Conservation (phyloP, 2,113 vertebrate genomes). For the Pygathrix nemaeus region DNA sequence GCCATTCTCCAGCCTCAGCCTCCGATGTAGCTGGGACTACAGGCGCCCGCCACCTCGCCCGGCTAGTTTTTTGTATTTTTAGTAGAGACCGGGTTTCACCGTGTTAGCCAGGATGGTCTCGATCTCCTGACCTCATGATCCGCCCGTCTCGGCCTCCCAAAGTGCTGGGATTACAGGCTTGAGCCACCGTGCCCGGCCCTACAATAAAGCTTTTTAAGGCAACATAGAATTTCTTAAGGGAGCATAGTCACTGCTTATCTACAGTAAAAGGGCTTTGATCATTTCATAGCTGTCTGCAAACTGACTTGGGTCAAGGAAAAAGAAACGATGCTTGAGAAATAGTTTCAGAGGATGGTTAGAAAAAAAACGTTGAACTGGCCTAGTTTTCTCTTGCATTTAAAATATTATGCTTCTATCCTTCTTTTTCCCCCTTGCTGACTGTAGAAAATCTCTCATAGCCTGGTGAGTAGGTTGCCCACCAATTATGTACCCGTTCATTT, state of each 20-base stretch:
- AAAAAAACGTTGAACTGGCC: constrained; percentile 61
- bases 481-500: constrained; percentile 73
- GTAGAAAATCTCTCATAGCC: constrained; percentile 96
- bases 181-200: not conserved
- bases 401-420: constrained; percentile 82
- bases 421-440: constrained; percentile 87
- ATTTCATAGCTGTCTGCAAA: constrained; percentile 38
- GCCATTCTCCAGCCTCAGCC: too few relatives aligned
- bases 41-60: too few relatives aligned
- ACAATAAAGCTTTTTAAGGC: not conserved
- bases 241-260: constrained; percentile 34
- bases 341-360: constrained; percentile 43
- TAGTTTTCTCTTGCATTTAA: constrained; percentile 81
- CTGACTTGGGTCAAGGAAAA: constrained; percentile 35
- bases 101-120: too few relatives aligned
- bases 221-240: not conserved
- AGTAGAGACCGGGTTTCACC: too few relatives aligned
- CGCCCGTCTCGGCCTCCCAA: too few relatives aligned
- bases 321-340: constrained; percentile 55
- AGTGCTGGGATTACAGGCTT: too few relatives aligned
- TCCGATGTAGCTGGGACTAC: too few relatives aligned
- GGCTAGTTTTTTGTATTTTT: too few relatives aligned
- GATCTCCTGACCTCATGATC: too few relatives aligned
- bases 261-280: not conserved
- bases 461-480: constrained; percentile 91